These are phyloP conservation scores for Corydoras maculifer DNA, from an alignment of 2,113 vertebrate genomes.

Conservation along the genomic window DNA sequence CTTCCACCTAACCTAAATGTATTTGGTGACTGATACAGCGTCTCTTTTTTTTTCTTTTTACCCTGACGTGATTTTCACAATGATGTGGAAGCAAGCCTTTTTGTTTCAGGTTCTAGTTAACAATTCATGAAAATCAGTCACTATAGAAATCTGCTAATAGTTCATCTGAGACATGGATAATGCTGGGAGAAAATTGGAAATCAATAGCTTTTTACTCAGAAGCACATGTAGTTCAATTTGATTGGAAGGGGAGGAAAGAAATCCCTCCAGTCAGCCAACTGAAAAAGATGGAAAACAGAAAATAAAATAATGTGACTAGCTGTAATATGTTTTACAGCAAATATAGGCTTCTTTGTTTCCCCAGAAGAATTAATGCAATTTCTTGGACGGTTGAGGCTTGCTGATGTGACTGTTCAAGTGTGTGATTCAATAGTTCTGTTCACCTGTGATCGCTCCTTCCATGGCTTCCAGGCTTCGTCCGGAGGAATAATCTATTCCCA, in stretches of 20 bases:
- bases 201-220: slow-evolving; percentile 27
- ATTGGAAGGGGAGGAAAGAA: neutral
- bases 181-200: slow-evolving; percentile 27
- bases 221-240: slow-evolving; percentile 8
- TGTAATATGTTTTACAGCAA: slow-evolving; percentile 15
- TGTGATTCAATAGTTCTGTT: slow-evolving; percentile 30
- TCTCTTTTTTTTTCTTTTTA: slow-evolving; percentile 22
- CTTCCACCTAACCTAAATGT: slow-evolving; percentile 38
- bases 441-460: slow-evolving; percentile 81
- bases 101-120: slow-evolving; percentile 23
- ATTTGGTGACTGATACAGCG: slow-evolving; percentile 18
- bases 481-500: slow-evolving; percentile 82
- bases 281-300: slow-evolving; percentile 8
- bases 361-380: slow-evolving; percentile 35
- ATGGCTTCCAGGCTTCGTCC: slow-evolving; percentile 82
- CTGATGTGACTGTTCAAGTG: slow-evolving; percentile 23
- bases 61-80: too few relatives aligned
- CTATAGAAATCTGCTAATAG: slow-evolving; percentile 4
- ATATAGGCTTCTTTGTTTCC: slow-evolving; percentile 13
- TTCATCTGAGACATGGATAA: slow-evolving; percentile 18
- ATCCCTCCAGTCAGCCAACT: neutral
- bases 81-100: slow-evolving; percentile 9
- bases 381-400: slow-evolving; percentile 22
- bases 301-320: slow-evolving; percentile 26
- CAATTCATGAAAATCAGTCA: slow-evolving; percentile 31